These are phyloP conservation scores for Tupiocoris notatus DNA, from an alignment of 2,888 invertebrate genomes.

Conservation along the genomic window DNA sequence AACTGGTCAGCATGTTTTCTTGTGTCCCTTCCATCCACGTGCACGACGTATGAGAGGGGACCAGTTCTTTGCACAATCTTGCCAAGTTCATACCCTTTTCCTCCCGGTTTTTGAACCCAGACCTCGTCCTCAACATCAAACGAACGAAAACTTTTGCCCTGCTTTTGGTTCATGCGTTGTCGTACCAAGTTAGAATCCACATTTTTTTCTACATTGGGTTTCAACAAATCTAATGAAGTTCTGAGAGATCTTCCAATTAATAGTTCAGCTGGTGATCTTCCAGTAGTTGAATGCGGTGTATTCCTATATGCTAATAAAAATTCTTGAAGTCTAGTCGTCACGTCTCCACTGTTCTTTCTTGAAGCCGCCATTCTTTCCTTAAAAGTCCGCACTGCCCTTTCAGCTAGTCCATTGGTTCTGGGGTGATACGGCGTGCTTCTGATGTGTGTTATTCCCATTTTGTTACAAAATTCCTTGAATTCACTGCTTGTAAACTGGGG, in stretches of 20 bases:
- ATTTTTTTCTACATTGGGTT: not conserved
- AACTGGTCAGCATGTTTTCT: conserved; percentile 10
- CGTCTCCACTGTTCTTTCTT: not conserved
- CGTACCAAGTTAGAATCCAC: too few species aligned
- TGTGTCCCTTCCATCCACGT: not conserved
- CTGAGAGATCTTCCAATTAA: not conserved
- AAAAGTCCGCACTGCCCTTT: conserved; percentile 22
- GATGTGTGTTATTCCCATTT: conserved; percentile 8
- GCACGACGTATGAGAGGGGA: not conserved
- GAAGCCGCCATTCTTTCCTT: conserved; percentile 24
- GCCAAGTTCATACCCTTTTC: not conserved
- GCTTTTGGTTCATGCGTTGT: too few species aligned
- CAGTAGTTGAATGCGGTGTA: conserved; percentile 1
- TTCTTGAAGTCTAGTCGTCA: not conserved
- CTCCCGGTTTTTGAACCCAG: not conserved
- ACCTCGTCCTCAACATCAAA: not conserved
- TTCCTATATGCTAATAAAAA: conserved; percentile 25
- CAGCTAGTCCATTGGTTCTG: conserved; percentile 9
- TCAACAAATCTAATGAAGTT: not conserved
- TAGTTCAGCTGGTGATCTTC: not conserved
- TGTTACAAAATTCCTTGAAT: conserved; percentile 21
- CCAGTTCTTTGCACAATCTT: not conserved
- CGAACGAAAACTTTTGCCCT: not conserved
- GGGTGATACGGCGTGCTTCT: conserved; percentile 33
- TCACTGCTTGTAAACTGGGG: conserved; percentile 27